Conservation (phyloP, 2,113 vertebrate genomes). For the Perognathus longimembris region DNA sequence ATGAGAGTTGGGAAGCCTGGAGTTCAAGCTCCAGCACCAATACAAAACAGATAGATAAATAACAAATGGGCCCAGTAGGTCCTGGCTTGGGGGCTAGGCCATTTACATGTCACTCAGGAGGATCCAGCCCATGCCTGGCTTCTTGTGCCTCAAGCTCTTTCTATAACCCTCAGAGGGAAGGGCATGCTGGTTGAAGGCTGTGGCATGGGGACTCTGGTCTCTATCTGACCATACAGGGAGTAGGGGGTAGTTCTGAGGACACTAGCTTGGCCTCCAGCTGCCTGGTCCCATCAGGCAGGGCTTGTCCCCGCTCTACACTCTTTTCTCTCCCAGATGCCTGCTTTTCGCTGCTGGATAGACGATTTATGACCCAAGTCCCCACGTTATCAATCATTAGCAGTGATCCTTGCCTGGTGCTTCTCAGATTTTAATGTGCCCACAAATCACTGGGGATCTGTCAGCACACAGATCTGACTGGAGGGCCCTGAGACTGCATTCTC, state of each 20-base stretch:
- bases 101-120: accelerated
- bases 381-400: neutral
- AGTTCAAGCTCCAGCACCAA: neutral
- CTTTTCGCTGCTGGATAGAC: neutral
- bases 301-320: neutral
- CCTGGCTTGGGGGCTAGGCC: neutral
- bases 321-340: neutral
- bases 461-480: neutral
- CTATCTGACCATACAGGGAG: neutral
- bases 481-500: too few species aligned
- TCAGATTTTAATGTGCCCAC: neutral
- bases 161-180: too few species aligned
- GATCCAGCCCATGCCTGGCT: neutral
- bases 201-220: neutral
- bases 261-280: neutral
- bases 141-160: neutral
- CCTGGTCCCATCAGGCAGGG: neutral
- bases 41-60: too few species aligned
- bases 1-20: neutral
- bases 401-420: neutral
- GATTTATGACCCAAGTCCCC: neutral
- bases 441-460: neutral
- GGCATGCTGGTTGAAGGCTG: neutral
- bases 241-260: neutral
- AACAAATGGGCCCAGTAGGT: neutral